Conservation (phyloP, 1,140 invertebrate genomes). For the Drosophila mauritiana region DNA sequence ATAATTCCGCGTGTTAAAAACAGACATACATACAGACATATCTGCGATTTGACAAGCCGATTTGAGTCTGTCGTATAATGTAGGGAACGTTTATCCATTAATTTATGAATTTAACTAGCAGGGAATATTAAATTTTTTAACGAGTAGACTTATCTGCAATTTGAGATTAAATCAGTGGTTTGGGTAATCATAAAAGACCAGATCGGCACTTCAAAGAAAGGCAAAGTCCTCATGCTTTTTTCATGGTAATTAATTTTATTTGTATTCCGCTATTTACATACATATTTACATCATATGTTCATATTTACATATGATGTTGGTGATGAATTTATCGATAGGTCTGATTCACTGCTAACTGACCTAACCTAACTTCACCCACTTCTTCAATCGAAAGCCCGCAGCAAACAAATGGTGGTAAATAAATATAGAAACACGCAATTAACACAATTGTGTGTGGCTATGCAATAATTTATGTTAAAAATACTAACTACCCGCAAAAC, state of each 20-base stretch:
- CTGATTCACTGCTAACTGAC: constrained; percentile 1
- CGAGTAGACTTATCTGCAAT: neutral
- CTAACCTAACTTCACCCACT: constrained; percentile 24
- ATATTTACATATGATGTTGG: no score
- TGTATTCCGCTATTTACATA: no score
- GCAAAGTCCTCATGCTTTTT: neutral
- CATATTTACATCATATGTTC: no score
- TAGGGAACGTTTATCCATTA: constrained; percentile 1
- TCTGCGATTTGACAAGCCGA: neutral
- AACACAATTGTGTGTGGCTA: constrained; percentile 32
- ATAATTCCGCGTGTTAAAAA: neutral
- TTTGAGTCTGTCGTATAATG: constrained; percentile 1
- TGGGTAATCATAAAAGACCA: neutral
- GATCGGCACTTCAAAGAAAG: neutral
- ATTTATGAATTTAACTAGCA: neutral
- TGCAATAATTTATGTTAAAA: constrained; percentile 48
- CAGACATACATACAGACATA: no score
- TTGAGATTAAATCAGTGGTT: neutral
- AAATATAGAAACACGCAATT: constrained; percentile 43
- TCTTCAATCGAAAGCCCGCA: constrained; percentile 21
- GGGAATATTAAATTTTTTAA: neutral
- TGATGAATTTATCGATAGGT: neutral
- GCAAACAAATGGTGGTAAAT: constrained; percentile 11
- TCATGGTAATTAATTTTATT: no score
- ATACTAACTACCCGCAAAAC: constrained; percentile 46